These are phyloP conservation scores for Camponotus floridanus DNA, from an alignment of 1,140 invertebrate genomes.

Conservation along the genomic window DNA sequence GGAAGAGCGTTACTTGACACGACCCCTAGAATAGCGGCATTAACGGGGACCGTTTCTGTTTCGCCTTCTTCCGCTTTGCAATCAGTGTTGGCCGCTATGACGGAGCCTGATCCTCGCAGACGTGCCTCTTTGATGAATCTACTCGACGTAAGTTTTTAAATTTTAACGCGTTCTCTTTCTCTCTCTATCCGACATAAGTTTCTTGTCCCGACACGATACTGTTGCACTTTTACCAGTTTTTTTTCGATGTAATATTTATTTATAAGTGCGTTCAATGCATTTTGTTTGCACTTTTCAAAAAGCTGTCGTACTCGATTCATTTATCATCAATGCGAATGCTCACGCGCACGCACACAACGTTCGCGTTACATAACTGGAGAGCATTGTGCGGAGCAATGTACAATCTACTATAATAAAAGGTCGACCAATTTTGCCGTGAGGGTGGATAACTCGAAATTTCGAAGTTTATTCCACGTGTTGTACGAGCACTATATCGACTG, in stretches of 20 bases:
- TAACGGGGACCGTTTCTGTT: conserved; percentile 86
- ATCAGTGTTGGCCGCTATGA: conserved; percentile 87
- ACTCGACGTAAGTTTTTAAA: conserved; percentile 86
- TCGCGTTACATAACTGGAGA: conserved; percentile 20
- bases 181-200: background rate
- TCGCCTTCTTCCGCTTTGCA: conserved; percentile 86
- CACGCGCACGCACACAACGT: background rate
- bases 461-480: background rate
- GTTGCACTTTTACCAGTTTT: background rate
- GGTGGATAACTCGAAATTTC: conserved; percentile 21
- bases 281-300: conserved; percentile 9
- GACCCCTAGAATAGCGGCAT: conserved; percentile 85
- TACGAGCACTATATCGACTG: background rate
- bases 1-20: conserved; percentile 86
- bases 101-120: conserved; percentile 84
- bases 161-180: background rate
- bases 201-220: background rate
- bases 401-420: conserved; percentile 42
- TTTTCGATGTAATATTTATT: background rate
- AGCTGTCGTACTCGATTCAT: background rate
- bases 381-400: conserved; percentile 13
- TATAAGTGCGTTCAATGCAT: background rate
- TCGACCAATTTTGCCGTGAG: conserved; percentile 19
- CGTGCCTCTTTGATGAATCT: conserved; percentile 88
- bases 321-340: background rate